Percentiles rank a stretch among this genome's conserved stretches.
Conservation (phyloP, 1,140 invertebrate genomes). For the Aphis gossypii region DNA sequence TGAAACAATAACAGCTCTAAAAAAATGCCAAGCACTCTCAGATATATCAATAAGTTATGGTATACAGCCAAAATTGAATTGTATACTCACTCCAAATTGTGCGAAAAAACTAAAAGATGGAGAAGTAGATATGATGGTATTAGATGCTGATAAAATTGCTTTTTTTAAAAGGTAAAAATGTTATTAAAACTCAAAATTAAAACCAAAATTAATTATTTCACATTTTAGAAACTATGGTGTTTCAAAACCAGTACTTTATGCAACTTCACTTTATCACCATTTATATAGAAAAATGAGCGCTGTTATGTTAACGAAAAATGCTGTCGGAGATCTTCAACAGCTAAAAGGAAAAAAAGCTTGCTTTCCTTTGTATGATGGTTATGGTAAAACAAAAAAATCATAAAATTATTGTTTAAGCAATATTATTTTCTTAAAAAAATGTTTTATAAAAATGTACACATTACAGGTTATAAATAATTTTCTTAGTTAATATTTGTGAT, state of each 20-base stretch:
- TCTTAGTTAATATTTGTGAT: not conserved
- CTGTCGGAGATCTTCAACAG: not conserved
- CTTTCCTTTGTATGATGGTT: slow-evolving; percentile 41
- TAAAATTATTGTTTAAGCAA: not conserved
- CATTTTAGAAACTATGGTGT: slow-evolving; percentile 22
- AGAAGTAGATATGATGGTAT: slow-evolving; percentile 35
- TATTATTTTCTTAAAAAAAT: not conserved
- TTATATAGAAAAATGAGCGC: slow-evolving; percentile 49
- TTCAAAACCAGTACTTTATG: slow-evolving; percentile 34
- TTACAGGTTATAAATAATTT: too few species aligned
- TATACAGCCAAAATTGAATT: slow-evolving; percentile 46
- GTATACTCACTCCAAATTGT: slow-evolving; percentile 5
- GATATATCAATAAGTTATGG: slow-evolving; percentile 50
- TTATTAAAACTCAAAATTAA: not conserved
- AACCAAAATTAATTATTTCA: not conserved
- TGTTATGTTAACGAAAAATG: slow-evolving; percentile 41
- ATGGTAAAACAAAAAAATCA: slow-evolving; percentile 32
- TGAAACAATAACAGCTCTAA: slow-evolving; percentile 24
- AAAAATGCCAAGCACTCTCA: slow-evolving; percentile 38
- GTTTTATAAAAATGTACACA: not conserved
- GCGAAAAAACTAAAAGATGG: slow-evolving; percentile 23
- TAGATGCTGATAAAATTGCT: slow-evolving; percentile 39
- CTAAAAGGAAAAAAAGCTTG: slow-evolving; percentile 44
- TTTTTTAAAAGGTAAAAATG: slow-evolving; percentile 42
- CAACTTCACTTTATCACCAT: slow-evolving; percentile 47